Percentiles rank a stretch among this genome's conserved stretches.
Evolutionary conservation across 2,888 invertebrate genomes (phyloP).

Genomic region (Phragmatobia fuliginosa): DNA sequence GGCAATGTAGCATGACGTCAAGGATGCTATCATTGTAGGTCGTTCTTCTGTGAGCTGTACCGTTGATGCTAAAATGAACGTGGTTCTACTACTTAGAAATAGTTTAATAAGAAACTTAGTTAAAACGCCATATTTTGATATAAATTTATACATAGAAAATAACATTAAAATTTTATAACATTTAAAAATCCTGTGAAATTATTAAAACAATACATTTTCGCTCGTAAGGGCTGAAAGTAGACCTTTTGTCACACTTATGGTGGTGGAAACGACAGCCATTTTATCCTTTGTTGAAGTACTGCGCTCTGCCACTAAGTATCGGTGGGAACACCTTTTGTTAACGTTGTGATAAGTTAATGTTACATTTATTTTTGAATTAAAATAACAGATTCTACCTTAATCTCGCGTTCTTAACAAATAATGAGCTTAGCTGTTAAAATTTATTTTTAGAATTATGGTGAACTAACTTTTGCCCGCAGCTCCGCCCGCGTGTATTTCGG

Average conservation of each 20-base stretch:
- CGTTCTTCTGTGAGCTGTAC: no score
- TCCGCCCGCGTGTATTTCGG: no score
- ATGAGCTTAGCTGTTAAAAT: not conserved
- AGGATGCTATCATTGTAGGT: no score
- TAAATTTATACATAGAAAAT: not conserved
- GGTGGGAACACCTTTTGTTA: slow-evolving; percentile 1
- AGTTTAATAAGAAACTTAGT: no score
- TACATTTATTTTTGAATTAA: not conserved
- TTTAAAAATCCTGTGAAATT: not conserved
- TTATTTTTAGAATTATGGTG: not conserved
- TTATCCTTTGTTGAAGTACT: slow-evolving; percentile 6
- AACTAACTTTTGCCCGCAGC: no score
- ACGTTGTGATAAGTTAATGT: not conserved
- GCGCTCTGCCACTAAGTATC: slow-evolving; percentile 3
- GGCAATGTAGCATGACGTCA: no score
- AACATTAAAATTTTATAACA: not conserved
- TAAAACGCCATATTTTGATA: not conserved
- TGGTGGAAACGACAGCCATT: slow-evolving; percentile 15
- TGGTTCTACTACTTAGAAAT: no score
- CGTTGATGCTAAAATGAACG: no score
- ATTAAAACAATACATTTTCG: not conserved
- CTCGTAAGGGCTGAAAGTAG: not conserved
- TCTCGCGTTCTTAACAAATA: not conserved
- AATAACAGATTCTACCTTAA: not conserved
- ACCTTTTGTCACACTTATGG: slow-evolving; percentile 3